Evolutionary conservation across 2,113 vertebrate genomes (phyloP), one percentile per base, ranked within the genome.

Genomic region (Gymnocephalus cernua): DNA sequence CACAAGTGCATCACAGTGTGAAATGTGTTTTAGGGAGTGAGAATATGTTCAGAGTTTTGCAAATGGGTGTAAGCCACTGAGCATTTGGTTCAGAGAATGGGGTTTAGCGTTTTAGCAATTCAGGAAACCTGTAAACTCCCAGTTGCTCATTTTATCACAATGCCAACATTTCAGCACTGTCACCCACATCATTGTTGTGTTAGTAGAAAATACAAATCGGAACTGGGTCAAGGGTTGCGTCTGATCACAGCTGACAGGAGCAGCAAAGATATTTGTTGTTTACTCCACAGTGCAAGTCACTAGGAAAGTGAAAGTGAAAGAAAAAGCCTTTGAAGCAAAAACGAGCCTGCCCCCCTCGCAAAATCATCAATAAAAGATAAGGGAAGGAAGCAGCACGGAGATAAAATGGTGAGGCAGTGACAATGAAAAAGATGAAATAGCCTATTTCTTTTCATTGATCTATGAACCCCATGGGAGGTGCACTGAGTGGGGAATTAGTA

Each of bases 341-440:
- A 38, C 38, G 10, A 41, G 68, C 47, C 35, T 41, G 29, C 54
- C 70, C 41, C 45, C 48, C 82, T 83, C 32, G 1, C 79, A 78
- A 74, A 72, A 47, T 63, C 83, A 84, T 94, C 82, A 90, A 93
- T 93, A 89, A 93, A 91, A 93, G 68, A 92, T 89, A 59, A 86
- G 61, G 53, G 32, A 62, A 71, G 70, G 27, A 44, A 63, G 74
- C 63, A 79, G 77, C 3, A 4, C 6, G 29, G 81, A 64, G 75
- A 80, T 61, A 23, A 83, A 56, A 72, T 53, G 67, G 68, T 7
- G 29, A 83, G 57, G 48, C 56, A 53, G 72, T 56, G 76, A 87
- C 86, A 81, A 76, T 70, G 75, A 84, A 78, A 79, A 82, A 86
- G 79, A 92, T 84, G 61, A 88, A 82, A 73, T 66, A 10, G 25